Evolutionary conservation across 2,113 vertebrate genomes (phyloP), one percentile per base, ranked within the genome.

Genomic region (Corythaixoides concolor): DNA sequence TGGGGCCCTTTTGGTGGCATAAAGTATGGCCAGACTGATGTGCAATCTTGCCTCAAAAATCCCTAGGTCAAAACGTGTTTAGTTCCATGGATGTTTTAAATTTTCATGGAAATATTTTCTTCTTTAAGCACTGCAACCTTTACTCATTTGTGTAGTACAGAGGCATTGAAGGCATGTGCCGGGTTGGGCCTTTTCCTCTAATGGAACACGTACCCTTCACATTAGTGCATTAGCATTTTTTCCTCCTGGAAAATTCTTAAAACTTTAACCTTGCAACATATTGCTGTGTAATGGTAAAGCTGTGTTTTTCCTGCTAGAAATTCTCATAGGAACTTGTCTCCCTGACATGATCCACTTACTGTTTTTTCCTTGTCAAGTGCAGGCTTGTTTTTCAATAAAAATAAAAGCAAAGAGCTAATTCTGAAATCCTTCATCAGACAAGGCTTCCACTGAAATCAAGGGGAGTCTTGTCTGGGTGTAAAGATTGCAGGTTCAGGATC

Each of bases 321-420:
- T 94, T 96, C 92, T 95, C 72, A 70, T 5, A 91, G 68, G 67
- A 92, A 45, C 81, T 78, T 68, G 62, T 90, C 52, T 95, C 13
- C 28, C 69, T 95, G 95, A 96, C 88, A 67, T 81, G 88, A 96
- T 95, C 96, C 86, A 95, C 90, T 95, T 96, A 95, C 69, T 93
- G 85, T 39, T 89, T 89, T 92, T 68, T 8, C 56, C 94, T 75
- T 95, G 84, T 94, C 89, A 93, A 89, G 69, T 14, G 5, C 80
- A 60, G 77, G 73, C 86, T 92, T 95, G 89, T 93, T 97, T 97
- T 85, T 56, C 94, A 92, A 92, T 82, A 92, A 92, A 91, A 97
- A 86, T 90, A 93, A 97, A 92, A 96, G 73, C 53, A 58, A 89
- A 76, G 88, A 94, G 66, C 95, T 97, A 93, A 97, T 95, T 96